phyloP scores from a whole-genome alignment of 2,113 vertebrate species.

The Bucco capensis region DNA sequence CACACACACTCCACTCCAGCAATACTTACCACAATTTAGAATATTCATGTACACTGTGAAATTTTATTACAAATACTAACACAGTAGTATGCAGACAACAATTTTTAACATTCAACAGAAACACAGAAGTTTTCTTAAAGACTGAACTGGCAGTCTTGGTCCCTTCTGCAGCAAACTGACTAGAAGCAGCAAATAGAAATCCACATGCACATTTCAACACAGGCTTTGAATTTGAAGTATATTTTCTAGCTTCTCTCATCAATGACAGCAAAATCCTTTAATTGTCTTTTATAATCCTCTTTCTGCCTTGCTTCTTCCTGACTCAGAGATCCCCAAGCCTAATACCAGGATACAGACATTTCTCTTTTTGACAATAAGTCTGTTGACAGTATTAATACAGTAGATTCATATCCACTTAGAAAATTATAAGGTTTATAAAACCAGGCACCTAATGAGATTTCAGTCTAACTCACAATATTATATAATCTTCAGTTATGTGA shows the following conservation, averaged over 20 bases:
- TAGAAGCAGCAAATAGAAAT: background rate
- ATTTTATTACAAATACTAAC: background rate
- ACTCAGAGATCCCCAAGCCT: background rate
- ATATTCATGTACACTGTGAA: background rate
- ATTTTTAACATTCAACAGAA: background rate
- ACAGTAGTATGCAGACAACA: background rate
- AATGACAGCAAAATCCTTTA: background rate
- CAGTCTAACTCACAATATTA: background rate
- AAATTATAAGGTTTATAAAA: background rate
- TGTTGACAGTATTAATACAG: background rate
- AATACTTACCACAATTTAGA: background rate
- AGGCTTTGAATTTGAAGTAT: background rate
- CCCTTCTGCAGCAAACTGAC: background rate
- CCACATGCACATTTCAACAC: accelerated
- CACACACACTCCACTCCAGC: accelerated
- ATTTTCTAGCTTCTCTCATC: background rate
- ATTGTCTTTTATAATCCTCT: background rate
- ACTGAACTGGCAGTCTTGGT: background rate
- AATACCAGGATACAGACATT: background rate
- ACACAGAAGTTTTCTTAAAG: background rate
- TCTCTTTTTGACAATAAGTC: background rate
- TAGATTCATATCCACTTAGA: background rate
- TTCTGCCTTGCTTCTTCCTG: background rate
- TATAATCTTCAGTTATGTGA: background rate
- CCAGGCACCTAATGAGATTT: background rate